Percentiles rank a stretch among this genome's conserved stretches.
phyloP scores from a whole-genome alignment of 1,140 invertebrate genomes.

The Euura saliciscinereae region DNA sequence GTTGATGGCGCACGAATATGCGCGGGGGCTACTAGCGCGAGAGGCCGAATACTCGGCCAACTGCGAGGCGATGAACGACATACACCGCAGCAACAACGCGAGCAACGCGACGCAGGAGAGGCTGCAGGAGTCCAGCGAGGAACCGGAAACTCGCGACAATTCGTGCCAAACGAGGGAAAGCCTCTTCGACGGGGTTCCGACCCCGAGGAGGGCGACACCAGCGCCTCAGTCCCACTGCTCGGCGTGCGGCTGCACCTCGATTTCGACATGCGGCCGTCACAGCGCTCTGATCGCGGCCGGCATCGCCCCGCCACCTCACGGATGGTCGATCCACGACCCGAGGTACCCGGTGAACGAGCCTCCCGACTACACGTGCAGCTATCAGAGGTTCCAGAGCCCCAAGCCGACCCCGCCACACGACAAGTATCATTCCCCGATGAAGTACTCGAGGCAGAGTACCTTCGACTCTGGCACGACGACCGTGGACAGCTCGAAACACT shows the following conservation, averaged over 20 bases:
- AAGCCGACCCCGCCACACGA: conserved; percentile 38
- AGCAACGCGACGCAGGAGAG: conserved; percentile 59
- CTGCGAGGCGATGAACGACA: conserved; percentile 52
- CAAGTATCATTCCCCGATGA: conserved; percentile 20
- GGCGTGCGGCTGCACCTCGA: conserved; percentile 31
- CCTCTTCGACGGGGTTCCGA: conserved; percentile 63
- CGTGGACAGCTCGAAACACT: conserved; percentile 42
- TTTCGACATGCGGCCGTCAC: conserved; percentile 21
- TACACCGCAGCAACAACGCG: conserved; percentile 57
- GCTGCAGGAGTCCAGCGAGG: conserved; percentile 60
- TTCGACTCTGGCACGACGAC: conserved; percentile 63
- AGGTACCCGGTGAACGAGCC: conserved; percentile 28
- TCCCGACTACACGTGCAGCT: conserved; percentile 36
- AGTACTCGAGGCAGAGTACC: conserved; percentile 55
- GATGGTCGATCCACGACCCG: conserved; percentile 48
- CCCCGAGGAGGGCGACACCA: conserved; percentile 40
- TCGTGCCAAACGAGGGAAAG: conserved; percentile 82
- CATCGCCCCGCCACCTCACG: conserved; percentile 48
- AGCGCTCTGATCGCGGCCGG: conserved; percentile 40
- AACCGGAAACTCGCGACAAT: conserved; percentile 74
- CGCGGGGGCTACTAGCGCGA: conserved; percentile 36
- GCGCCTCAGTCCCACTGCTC: conserved; percentile 36
- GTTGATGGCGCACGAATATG: conserved; percentile 45
- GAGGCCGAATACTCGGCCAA: conserved; percentile 40
- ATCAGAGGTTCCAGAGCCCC: conserved; percentile 45